Percentiles rank a stretch among this genome's conserved stretches.
Evolutionary conservation across 2,797 vertebrate species (phyloP).

Genomic region (Eptatretus atami): DNA sequence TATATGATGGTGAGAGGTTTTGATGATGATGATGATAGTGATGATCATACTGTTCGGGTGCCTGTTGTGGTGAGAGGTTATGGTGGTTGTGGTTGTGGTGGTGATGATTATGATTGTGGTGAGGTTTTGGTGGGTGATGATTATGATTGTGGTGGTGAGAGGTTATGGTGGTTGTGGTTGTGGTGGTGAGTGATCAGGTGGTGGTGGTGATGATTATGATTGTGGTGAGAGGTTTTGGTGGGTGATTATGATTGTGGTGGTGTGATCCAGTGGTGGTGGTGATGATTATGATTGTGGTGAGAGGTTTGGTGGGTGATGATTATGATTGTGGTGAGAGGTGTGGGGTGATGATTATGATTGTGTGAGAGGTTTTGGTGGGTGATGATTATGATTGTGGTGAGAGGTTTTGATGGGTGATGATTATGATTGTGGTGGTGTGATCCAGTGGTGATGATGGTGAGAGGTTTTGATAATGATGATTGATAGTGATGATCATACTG

Average conservation of each 20-base stretch:
- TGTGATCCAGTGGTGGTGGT: neutral
- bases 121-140: neutral
- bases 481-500: neutral
- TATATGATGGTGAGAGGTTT: neutral
- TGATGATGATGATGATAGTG: neutral
- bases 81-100: neutral
- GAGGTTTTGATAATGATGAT: neutral
- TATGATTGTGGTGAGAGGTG: neutral
- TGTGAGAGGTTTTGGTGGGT: neutral
- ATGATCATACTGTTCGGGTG: neutral
- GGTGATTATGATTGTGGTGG: neutral
- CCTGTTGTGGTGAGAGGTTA: neutral
- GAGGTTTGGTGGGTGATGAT: neutral
- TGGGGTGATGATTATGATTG: neutral
- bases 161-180: neutral
- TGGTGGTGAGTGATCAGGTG: neutral
- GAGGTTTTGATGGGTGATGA: neutral
- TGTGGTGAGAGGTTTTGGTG: neutral
- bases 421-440: neutral
- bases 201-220: neutral
- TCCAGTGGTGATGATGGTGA: neutral
- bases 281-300: neutral
- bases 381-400: neutral
- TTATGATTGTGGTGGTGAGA: neutral
- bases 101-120: neutral